Evolutionary conservation across 2,888 invertebrate species (phyloP), one percentile per base, ranked within the genome.

Genomic region (Coronaproctus castanopsis): DNA sequence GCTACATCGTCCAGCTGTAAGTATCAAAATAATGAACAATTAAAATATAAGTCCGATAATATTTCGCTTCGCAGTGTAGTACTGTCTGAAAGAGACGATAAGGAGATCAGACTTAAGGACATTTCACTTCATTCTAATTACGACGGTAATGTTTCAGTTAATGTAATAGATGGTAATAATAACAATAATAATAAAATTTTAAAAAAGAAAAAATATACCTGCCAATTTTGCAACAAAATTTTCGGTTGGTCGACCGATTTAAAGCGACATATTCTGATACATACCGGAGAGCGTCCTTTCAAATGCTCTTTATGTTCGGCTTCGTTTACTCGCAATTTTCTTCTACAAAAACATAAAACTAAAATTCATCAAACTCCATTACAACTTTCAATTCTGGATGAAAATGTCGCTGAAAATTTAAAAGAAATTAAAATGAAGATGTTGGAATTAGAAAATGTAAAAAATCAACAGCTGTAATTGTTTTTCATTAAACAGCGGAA

Each of bases 211-310:
- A 36, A 36, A 14, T 36, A 36, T 62, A 66, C 68, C 51, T 73
- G 73, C 62, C 65, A 65, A 23, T 67, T 70, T 61, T 73, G 73
- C 63, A 62, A 62, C 20, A 72, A 70, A 64, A 67, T 66, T 23
- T 74, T 73, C 62, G 71, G 71, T 5, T 73, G 73, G 73, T 69
- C 72, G 1, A 73, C 72, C 1, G 73, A 72, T 65, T 66, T 74
- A 58, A 74, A 74, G 64, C 65, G 73, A 24, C 73, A 73, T 65
- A 68, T 71, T 62, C 65, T 73, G n/a, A 70, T 69, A 19, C 73
- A 73, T 62, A 73, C 72, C 14, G 73, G 72, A 8, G 72, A 73
- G 63, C 65, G 70, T 20, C 72, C 72, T 1, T 73, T 72, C 61
- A 69, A 68, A 61, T 74, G 73, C 63, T 66, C 66, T 19, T 58